Evolutionary conservation across 1,140 invertebrate species (phyloP), one percentile per base, ranked within the genome.

Genomic region (Cepaea nemoralis): DNA sequence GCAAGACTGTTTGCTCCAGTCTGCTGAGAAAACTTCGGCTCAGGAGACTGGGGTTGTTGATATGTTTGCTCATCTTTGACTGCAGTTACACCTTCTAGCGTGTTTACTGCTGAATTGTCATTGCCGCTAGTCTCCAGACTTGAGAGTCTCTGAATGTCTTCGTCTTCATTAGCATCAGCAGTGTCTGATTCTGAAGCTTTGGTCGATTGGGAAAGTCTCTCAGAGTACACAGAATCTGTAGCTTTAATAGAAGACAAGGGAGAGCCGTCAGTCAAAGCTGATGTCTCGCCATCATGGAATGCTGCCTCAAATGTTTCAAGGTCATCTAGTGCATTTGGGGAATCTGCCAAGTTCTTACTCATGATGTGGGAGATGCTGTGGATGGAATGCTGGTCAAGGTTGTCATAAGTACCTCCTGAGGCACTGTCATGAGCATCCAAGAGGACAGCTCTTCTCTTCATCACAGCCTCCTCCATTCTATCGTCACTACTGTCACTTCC

Each of bases 331-430:
- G n/a, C 33, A 22, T n/a, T 22, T 27, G 75, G 75, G 27, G 63
- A 69, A 24, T 69, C 77, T 69, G 31, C 55, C 27, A 27, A 37
- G 71, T 77, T 31, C n/a, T 37, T 8, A n/a, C 24, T 22, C 48
- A 74, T 19, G n/a, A 77, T 33, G 63, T 63, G 24, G 67, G 75
- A 85, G 45, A 88, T 81, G 77, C 86, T 88, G 82, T 89, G 85
- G 40, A 87, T 84, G 24, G 86, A 87, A 71, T 83, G 84, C 42
- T 74, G 71, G 31, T 86, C 86, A 6, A 77, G 63, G 27, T 69
- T 79, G 14, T 37, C 63, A 42, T 79, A 81, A 35, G 74, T 14
- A 76, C 76, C 55, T n/a, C 83, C 85, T 83, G 31, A 35, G 69
- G 81, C 35, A 77, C 84, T 50, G 27, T 83, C 67, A 77, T 81